phyloP scores from a whole-genome alignment of 2,888 invertebrate species.

The Sarcophaga variegata region DNA sequence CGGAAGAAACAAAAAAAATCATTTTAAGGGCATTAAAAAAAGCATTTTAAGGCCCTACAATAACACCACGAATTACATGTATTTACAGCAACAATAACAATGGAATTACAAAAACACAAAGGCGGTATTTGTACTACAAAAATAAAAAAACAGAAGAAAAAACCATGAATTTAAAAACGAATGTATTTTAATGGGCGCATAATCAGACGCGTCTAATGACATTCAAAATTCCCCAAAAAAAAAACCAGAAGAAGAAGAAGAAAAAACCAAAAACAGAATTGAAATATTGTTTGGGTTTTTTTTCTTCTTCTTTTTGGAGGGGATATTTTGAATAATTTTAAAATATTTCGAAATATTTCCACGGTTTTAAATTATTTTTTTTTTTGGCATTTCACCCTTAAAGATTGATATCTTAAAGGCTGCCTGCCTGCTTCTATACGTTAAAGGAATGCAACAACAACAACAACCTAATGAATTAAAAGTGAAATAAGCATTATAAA shows the following conservation, averaged over 20 bases:
- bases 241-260: no score
- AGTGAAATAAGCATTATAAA: not conserved
- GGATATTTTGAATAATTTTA: constrained; percentile 47
- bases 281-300: constrained; percentile 2
- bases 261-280: no score
- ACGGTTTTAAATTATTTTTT: constrained; percentile 31
- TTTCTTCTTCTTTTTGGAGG: constrained; percentile 38
- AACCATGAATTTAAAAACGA: constrained; percentile 35
- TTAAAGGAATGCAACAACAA: constrained; percentile 24
- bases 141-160: constrained; percentile 41
- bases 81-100: constrained; percentile 42
- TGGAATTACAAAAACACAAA: constrained; percentile 24
- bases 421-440: constrained; percentile 10
- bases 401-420: constrained; percentile 57
- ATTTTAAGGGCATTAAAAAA: constrained; percentile 40
- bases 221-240: constrained; percentile 35
- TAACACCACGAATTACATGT: constrained; percentile 10
- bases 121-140: not conserved
- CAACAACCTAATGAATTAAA: constrained; percentile 20
- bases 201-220: constrained; percentile 56
- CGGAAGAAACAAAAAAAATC: constrained; percentile 38
- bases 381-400: constrained; percentile 56
- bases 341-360: constrained; percentile 30
- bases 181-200: constrained; percentile 38
- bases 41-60: constrained; percentile 59